A percentile compares a stretch with the other conserved stretches of the same genome.
phyloP scores from a whole-genome alignment of 2,888 invertebrate species.

The Caenorhabditis imperialis region DNA sequence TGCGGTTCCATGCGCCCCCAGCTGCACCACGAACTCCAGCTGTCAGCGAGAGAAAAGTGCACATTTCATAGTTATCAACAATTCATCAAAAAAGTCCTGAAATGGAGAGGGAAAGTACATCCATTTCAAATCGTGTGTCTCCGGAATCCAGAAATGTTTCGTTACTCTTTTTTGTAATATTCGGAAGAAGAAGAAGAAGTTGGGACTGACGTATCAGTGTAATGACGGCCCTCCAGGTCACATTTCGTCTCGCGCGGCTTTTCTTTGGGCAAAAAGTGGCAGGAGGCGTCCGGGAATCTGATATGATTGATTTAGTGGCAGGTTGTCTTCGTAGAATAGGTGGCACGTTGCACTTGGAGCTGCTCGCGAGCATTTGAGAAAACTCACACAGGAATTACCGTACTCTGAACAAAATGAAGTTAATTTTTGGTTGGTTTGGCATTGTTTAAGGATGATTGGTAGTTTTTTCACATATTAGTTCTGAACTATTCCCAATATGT shows the following conservation, averaged over 20 bases:
- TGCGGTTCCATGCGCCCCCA: background rate
- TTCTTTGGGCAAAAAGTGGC: constrained; percentile 33
- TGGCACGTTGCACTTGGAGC: background rate
- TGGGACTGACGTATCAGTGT: constrained; percentile 25
- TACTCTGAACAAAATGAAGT: no score
- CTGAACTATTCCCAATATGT: no score
- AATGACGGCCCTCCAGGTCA: constrained; percentile 35
- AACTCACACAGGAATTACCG: no score
- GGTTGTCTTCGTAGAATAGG: background rate
- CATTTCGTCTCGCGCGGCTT: constrained; percentile 48
- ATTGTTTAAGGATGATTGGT: no score
- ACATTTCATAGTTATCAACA: constrained; percentile 38
- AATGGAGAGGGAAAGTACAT: constrained; percentile 18
- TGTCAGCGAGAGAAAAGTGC: constrained; percentile 21
- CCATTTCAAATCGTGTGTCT: constrained; percentile 25
- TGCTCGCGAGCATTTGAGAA: no score
- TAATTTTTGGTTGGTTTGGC: no score
- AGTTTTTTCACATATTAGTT: no score
- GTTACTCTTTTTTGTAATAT: background rate
- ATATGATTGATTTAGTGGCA: constrained; percentile 42
- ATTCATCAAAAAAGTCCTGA: constrained; percentile 44
- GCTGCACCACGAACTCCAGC: constrained; percentile 5
- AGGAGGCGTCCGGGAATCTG: constrained; percentile 5
- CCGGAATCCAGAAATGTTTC: constrained; percentile 26
- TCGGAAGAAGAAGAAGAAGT: constrained; percentile 6